phyloP scores from a whole-genome alignment of 1,140 invertebrate species.

The Calephelis nemesis region DNA sequence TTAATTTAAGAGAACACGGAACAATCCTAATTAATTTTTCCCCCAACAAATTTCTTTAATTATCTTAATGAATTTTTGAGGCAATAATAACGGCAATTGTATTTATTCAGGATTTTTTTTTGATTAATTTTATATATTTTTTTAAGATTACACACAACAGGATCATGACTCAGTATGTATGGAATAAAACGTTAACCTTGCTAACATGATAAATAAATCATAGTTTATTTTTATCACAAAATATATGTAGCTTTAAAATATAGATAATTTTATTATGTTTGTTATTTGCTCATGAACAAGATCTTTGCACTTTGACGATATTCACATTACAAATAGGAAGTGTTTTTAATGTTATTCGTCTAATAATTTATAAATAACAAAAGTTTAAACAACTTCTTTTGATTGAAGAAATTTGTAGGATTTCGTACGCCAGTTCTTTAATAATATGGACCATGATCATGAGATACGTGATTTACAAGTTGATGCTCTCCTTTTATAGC shows the following conservation, averaged over 20 bases:
- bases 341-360: background rate
- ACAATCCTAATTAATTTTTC: no score
- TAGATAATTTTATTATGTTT: constrained; percentile 8
- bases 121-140: no score
- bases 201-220: background rate
- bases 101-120: no score
- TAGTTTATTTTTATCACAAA: constrained; percentile 8
- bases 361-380: background rate
- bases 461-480: no score
- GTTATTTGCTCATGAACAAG: constrained; percentile 1
- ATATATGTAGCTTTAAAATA: background rate
- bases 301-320: constrained; percentile 5
- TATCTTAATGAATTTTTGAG: no score
- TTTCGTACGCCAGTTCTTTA: no score
- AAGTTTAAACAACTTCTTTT: constrained; percentile 3
- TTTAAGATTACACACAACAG: background rate
- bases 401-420: no score
- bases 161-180: background rate
- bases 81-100: no score
- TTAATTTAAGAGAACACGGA: no score
- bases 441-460: no score
- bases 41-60: no score
- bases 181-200: background rate
- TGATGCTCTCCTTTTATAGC: no score
- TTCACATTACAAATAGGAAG: constrained; percentile 12